Evolutionary conservation across 2,113 vertebrate genomes (phyloP), one percentile per base, ranked within the genome.

Genomic region (Leptodactylus fuscus): DNA sequence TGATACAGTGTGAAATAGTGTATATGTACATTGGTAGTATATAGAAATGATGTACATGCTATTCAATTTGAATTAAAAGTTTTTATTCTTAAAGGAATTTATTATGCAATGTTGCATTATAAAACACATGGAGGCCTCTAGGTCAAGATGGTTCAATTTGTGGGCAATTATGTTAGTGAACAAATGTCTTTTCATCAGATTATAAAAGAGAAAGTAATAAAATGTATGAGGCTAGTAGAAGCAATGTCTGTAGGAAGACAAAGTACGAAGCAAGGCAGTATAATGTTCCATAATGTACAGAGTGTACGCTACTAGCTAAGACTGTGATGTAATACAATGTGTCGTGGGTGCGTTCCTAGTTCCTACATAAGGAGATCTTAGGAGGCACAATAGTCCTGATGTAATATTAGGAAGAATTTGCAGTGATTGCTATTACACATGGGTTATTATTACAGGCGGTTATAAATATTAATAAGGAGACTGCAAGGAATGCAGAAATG

Each of bases 331-430:
- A 62, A 62, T n/a, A 58, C 22, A 16, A 1, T 44, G 53, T 41
- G 36, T 27, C 1, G 7, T 44, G 53, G 77, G 12, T 44, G 36
- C 53, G 24, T 79, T 79, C 36, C 34, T 79, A 22, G 16, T 55
- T 78, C 34, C 53, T 80, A 22, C 51, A 79, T 53, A 78, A 24
- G 34, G 75, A 55, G 38, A 51, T 38, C 75, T 12, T 36, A 58
- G 22, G 34, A 53, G 32, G 55, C 49, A 55, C 49, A 13, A 36
- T 44, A 27, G 77, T 15, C n/a, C 77, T 62, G 53, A 80, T 62
- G 77, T 80, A 80, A 62, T 11, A 80, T n/a, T 80, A 44, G 41
- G 77, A 62, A 62, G 62, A 62, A 27, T 80, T 36, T 80, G 36
- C 53, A 62, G 53, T 1, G 22, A 79, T 79, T 62, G 53, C 36